Evolutionary conservation across 2,888 invertebrate genomes (phyloP), one percentile per base, ranked within the genome.

Genomic region (Cistogaster globosa): DNA sequence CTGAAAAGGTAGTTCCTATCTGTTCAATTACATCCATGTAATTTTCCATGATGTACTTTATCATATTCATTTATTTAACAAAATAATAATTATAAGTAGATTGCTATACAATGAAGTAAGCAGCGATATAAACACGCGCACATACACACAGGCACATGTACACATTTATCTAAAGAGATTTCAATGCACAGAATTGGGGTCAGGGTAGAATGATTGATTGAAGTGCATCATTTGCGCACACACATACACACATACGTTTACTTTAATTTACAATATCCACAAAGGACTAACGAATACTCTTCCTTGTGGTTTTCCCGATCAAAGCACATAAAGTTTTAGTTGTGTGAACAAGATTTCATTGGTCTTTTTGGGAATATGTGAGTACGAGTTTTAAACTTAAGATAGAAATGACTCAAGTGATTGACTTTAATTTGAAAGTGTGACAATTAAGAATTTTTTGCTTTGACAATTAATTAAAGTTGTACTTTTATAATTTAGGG

Each of bases 401-500:
- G 9, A 22, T 18, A 22, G 20, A 58, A 71, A 14, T 26, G 8
- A 48, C 1, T 67, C 16, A 48, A 45, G 16, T 57, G 22, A 60
- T 36, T 22, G 80, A 48, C 45, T 72, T 63, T 63, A 22, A 60
- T 65, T 75, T 58, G 57, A 58, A 79, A 87, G 76, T 86, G 86
- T 84, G 60, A 68, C 75, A 86, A 83, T 85, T 83, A 78, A 67
- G 71, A 82, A 84, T 84, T 82, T 78, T 69, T 57, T 82, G 57
- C 63, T 83, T 84, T 79, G 51, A 81, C 74, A 78, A 84, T 67
- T 85, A 86, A 86, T 86, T 86, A 86, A 83, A 81, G 74, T 62
- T 69, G 42, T 32, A 32, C 2, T 32, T 32, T 72, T 74, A 83
- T 86, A 86, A 86, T 86, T 83, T 75, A 11, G n/a, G 36, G 18